phyloP scores from a whole-genome alignment of 2,888 invertebrate species.

The Nomada ferruginata region DNA sequence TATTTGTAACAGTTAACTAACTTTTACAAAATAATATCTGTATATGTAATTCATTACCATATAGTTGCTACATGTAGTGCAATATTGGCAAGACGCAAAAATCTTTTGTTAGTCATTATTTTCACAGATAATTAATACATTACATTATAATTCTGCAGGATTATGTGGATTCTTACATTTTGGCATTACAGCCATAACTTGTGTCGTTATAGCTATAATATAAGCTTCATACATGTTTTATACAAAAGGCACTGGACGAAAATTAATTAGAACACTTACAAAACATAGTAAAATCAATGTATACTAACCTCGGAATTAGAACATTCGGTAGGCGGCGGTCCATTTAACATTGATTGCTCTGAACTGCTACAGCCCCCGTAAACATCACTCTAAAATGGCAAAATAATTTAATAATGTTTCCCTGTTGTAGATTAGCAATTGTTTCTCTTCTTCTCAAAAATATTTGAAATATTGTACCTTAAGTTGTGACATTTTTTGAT shows the following conservation, averaged over 20 bases:
- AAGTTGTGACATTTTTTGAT: slow-evolving; percentile 77
- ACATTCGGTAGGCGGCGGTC: slow-evolving; percentile 79
- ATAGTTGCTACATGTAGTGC: slow-evolving; percentile 44
- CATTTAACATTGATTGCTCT: slow-evolving; percentile 79
- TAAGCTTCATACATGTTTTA: slow-evolving; percentile 52
- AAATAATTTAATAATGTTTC: slow-evolving; percentile 17
- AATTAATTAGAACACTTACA: slow-evolving; percentile 40
- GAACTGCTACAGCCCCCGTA: slow-evolving; percentile 76
- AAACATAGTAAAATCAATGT: slow-evolving; percentile 43
- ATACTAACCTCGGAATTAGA: slow-evolving; percentile 82
- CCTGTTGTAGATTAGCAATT: background rate
- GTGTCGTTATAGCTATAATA: slow-evolving; percentile 53
- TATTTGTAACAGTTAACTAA: slow-evolving; percentile 10
- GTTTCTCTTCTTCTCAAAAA: background rate
- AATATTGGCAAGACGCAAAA: slow-evolving; percentile 45
- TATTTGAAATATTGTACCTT: slow-evolving; percentile 70
- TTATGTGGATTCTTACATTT: slow-evolving; percentile 43
- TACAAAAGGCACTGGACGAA: slow-evolving; percentile 63
- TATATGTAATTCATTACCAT: slow-evolving; percentile 28
- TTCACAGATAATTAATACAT: slow-evolving; percentile 48
- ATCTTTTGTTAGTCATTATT: slow-evolving; percentile 54
- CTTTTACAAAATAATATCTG: slow-evolving; percentile 52
- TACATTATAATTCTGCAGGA: slow-evolving; percentile 50
- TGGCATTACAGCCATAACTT: slow-evolving; percentile 40
- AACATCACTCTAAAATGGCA: slow-evolving; percentile 71